A percentile compares a stretch with the other conserved stretches of the same genome.
phyloP scores from a whole-genome alignment of 53 echinoderm and acorn worm species.

The Patiria pectinifera region DNA sequence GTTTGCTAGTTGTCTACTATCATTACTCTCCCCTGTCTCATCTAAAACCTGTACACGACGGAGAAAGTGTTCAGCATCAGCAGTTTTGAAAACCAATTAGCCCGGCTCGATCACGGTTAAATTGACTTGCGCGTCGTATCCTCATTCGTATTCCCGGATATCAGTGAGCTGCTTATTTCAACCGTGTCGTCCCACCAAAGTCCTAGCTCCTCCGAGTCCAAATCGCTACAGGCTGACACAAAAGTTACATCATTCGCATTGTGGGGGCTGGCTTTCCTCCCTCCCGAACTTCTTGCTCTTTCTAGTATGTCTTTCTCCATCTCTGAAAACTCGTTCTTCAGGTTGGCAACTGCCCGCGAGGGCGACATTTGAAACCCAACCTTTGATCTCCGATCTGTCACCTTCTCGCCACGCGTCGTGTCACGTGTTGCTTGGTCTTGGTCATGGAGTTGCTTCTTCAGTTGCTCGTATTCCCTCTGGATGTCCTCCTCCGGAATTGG shows the following conservation, averaged over 20 bases:
- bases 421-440: neutral
- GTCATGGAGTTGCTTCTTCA: conserved; percentile 32
- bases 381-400: neutral
- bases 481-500: conserved; percentile 25
- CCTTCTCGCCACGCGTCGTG: neutral
- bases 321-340: conserved; percentile 37
- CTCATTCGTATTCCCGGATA: conserved; percentile 1
- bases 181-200: conserved; percentile 49
- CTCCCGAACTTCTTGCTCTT: neutral
- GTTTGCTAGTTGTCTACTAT: too few relatives aligned
- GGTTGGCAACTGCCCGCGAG: conserved; percentile 14
- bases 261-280: conserved; percentile 7
- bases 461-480: conserved; percentile 32
- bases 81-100: neutral
- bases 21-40: neutral
- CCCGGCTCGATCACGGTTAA: too few relatives aligned
- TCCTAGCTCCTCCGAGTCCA: conserved; percentile 37
- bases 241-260: conserved; percentile 35
- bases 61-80: neutral
- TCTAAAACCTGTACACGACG: neutral
- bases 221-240: conserved; percentile 55
- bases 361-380: conserved; percentile 1
- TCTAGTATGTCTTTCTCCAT: conserved; percentile 33
- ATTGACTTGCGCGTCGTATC: neutral
- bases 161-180: conserved; percentile 33